Percentiles rank a stretch among this genome's conserved stretches.
These are phyloP conservation scores for Luidia sarsii DNA, from an alignment of 53 echinoderm and acorn worm genomes.

Conservation along the genomic window DNA sequence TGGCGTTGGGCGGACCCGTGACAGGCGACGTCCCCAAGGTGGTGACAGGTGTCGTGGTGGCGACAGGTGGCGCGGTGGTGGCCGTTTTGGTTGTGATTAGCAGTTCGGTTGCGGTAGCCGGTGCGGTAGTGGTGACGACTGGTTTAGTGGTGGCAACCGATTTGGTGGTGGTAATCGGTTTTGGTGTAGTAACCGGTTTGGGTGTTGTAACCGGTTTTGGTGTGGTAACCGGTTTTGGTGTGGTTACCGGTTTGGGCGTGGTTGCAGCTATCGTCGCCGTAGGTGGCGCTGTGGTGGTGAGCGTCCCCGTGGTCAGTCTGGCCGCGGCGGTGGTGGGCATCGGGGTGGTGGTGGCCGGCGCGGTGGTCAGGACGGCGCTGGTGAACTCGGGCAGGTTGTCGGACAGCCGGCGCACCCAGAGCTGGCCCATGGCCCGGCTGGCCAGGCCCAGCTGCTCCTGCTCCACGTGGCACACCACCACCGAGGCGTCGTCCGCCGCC, in stretches of 20 bases:
- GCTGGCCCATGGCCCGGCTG: slow-evolving; percentile 61
- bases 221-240: slow-evolving; percentile 5
- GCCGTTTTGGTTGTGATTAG: background rate
- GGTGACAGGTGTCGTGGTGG: background rate
- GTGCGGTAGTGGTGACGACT: background rate
- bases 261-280: background rate
- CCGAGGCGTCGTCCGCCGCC: slow-evolving; percentile 61
- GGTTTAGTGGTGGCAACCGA: slow-evolving; percentile 12
- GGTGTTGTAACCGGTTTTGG: slow-evolving; percentile 3
- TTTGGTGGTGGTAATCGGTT: slow-evolving; percentile 1
- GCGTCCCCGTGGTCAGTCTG: slow-evolving; percentile 13
- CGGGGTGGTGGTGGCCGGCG: slow-evolving; percentile 40
- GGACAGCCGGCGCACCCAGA: slow-evolving; percentile 62
- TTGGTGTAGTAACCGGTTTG: slow-evolving; percentile 18
- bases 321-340: background rate
- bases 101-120: background rate
- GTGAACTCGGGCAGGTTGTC: slow-evolving; percentile 29
- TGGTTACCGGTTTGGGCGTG: slow-evolving; percentile 10
- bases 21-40: background rate
- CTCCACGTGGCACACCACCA: slow-evolving; percentile 67
- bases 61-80: background rate
- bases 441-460: slow-evolving; percentile 57
- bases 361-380: slow-evolving; percentile 27
- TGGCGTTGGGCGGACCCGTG: background rate
- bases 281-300: background rate